Conservation (phyloP, 2,797 vertebrate species). For the Clarias pachynema region DNA sequence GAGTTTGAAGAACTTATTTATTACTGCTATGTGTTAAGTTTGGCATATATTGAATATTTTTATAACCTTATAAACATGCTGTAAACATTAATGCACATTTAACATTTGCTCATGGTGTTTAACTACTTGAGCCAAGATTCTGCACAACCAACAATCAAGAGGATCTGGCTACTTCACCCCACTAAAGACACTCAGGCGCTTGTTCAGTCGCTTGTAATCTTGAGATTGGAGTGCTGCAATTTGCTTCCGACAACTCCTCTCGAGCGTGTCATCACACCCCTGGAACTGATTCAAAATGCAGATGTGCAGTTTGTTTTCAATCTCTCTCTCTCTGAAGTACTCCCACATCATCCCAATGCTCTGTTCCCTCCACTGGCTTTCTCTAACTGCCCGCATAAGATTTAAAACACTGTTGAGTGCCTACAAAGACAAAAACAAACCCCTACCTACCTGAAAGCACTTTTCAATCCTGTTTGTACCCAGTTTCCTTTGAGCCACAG, state of each 20-base stretch:
- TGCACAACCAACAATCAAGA: background rate
- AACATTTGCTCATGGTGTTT: background rate
- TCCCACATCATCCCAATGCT: constrained; percentile 1
- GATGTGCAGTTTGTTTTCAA: constrained; percentile 8
- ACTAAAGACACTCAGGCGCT: background rate
- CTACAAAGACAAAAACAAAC: background rate
- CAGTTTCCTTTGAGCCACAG: constrained; percentile 6
- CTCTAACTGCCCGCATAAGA: constrained; percentile 11
- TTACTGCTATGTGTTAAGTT: background rate
- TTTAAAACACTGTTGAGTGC: constrained; percentile 1
- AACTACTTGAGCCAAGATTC: background rate
- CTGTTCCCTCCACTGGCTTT: background rate
- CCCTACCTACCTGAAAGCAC: background rate
- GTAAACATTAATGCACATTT: background rate
- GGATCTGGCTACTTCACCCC: background rate
- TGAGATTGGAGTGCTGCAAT: background rate
- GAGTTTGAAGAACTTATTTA: background rate
- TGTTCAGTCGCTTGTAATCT: constrained; percentile 11
- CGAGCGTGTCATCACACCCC: background rate
- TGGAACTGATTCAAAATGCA: background rate
- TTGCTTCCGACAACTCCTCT: constrained; percentile 9
- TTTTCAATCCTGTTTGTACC: background rate
- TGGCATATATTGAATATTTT: background rate
- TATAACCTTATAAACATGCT: background rate
- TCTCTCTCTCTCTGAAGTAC: background rate